phyloP scores from a whole-genome alignment of 2,888 invertebrate genomes.

The Epirrhoe tristata region DNA sequence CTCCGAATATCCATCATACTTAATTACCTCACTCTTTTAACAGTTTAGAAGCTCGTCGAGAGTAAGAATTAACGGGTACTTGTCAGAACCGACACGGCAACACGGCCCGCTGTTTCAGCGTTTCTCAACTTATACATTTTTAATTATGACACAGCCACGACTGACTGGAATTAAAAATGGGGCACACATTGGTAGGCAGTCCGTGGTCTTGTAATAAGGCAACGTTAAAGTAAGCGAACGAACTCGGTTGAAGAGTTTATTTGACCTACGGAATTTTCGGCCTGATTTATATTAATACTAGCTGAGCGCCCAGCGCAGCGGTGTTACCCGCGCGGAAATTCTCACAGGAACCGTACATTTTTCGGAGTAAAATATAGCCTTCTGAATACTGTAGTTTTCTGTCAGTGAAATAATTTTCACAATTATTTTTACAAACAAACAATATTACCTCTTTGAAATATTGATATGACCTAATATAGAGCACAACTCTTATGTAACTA shows the following conservation, averaged over 20 bases:
- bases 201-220: constrained; percentile 25
- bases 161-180: constrained; percentile 46
- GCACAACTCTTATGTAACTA: no score
- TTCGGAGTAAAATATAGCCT: neutral
- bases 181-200: constrained; percentile 30
- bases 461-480: no score
- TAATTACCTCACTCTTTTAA: constrained; percentile 80
- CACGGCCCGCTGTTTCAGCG: constrained; percentile 58
- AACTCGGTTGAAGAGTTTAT: constrained; percentile 10
- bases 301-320: neutral
- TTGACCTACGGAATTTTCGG: constrained; percentile 6
- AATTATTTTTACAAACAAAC: neutral
- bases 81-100: constrained; percentile 64
- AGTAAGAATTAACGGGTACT: constrained; percentile 71
- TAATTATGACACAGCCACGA: constrained; percentile 51
- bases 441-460: no score
- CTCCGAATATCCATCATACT: constrained; percentile 81
- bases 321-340: neutral
- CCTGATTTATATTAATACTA: neutral
- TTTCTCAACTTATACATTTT: constrained; percentile 61
- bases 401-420: neutral
- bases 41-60: constrained; percentile 70
- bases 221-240: constrained; percentile 29
- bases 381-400: neutral
- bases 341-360: neutral